Conservation (phyloP, 2,797 vertebrate genomes). For the Falco berigora region DNA sequence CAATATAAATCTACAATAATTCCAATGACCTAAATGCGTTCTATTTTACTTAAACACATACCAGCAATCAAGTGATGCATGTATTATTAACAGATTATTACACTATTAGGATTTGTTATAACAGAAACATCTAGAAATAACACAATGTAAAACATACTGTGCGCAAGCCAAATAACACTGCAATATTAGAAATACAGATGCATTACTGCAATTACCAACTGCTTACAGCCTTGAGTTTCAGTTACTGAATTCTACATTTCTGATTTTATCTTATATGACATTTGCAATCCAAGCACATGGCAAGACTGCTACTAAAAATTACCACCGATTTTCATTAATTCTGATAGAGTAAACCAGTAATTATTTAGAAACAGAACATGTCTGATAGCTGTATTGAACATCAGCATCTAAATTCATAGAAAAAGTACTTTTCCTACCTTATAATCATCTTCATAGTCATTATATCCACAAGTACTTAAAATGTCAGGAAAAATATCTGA, state of each 20-base stretch:
- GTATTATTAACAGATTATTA: neutral
- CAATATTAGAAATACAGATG: neutral
- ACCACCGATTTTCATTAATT: neutral
- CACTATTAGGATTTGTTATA: neutral
- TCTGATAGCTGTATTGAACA: neutral
- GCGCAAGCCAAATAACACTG: neutral
- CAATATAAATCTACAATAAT: neutral
- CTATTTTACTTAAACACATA: neutral
- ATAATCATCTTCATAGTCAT: constrained; percentile 68
- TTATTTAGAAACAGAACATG: neutral
- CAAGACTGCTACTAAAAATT: neutral
- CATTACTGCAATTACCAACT: neutral
- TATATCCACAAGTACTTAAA: constrained; percentile 77
- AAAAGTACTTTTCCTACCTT: constrained; percentile 72
- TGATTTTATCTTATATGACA: neutral
- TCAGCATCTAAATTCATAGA: neutral
- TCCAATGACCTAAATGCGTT: neutral
- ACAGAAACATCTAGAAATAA: neutral
- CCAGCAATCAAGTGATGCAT: neutral
- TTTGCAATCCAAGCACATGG: neutral
- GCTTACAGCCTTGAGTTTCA: neutral
- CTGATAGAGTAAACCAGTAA: neutral
- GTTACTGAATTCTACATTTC: neutral
- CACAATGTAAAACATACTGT: neutral
- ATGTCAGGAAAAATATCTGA: constrained; percentile 84